Conservation (phyloP, 2,113 vertebrate genomes). For the Lophotis ruficrista region DNA sequence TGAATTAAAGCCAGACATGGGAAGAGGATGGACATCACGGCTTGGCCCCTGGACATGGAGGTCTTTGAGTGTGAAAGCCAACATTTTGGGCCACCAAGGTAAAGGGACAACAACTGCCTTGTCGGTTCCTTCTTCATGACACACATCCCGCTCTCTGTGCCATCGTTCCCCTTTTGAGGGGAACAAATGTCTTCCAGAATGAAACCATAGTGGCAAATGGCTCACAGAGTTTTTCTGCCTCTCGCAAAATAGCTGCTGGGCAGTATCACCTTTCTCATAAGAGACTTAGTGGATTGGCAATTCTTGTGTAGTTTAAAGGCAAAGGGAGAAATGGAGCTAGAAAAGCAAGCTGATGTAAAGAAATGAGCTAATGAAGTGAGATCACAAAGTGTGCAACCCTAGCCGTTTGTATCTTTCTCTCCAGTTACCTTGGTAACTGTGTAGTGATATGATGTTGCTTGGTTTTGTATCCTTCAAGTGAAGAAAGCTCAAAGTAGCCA, state of each 20-base stretch:
- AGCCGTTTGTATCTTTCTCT: conserved; percentile 46
- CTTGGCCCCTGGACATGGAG: not conserved
- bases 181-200: not conserved
- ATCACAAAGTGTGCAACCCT: conserved; percentile 67
- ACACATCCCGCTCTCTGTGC: too few relatives aligned
- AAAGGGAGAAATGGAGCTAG: not conserved
- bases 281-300: not conserved
- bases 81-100: not conserved
- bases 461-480: conserved; percentile 36
- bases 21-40: not conserved
- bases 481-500: conserved; percentile 54
- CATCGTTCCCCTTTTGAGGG: not conserved
- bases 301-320: not conserved
- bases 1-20: not conserved
- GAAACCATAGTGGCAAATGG: not conserved
- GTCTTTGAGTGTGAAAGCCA: not conserved
- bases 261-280: not conserved
- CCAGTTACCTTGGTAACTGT: conserved; percentile 70
- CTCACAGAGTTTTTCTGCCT: not conserved
- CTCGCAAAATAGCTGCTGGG: not conserved
- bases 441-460: conserved; percentile 52
- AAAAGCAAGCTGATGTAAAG: conserved; percentile 29
- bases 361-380: conserved; percentile 67
- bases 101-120: not conserved
- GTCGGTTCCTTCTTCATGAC: not conserved